These are phyloP conservation scores for Anthopleura sola DNA, from an alignment of 64 coral and sea anemone genomes.

Conservation along the genomic window DNA sequence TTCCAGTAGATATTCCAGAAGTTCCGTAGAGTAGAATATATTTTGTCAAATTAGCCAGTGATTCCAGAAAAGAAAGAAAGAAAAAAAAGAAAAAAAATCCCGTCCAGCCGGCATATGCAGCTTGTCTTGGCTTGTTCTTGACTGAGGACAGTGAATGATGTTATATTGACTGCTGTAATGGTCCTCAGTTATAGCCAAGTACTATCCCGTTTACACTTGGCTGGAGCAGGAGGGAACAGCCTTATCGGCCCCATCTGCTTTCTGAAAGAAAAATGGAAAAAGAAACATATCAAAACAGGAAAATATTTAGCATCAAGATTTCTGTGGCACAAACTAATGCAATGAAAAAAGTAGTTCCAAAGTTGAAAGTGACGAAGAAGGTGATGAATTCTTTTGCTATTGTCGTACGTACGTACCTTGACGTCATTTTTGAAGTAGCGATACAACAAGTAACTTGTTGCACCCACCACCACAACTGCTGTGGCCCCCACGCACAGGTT, in stretches of 20 bases:
- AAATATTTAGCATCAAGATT: no score
- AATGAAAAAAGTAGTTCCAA: no score
- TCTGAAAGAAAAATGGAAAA: not conserved
- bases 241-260: not conserved
- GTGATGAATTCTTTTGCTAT: no score
- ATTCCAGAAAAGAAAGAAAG: not conserved
- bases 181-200: not conserved
- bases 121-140: not conserved
- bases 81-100: not conserved
- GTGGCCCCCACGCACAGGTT: not conserved
- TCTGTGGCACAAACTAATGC: no score
- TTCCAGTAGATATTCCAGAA: not conserved
- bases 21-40: no score
- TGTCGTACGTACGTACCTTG: not conserved
- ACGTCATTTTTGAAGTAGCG: not conserved
- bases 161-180: not conserved
- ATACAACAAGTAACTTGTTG: not conserved
- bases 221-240: not conserved
- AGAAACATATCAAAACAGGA: no score
- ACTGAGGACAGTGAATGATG: not conserved
- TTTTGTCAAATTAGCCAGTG: no score
- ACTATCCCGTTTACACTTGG: not conserved
- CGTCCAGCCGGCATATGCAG: not conserved
- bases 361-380: no score
- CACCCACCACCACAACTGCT: not conserved